phyloP scores from a whole-genome alignment of 1,140 invertebrate genomes.

The Phthorimaea operculella region DNA sequence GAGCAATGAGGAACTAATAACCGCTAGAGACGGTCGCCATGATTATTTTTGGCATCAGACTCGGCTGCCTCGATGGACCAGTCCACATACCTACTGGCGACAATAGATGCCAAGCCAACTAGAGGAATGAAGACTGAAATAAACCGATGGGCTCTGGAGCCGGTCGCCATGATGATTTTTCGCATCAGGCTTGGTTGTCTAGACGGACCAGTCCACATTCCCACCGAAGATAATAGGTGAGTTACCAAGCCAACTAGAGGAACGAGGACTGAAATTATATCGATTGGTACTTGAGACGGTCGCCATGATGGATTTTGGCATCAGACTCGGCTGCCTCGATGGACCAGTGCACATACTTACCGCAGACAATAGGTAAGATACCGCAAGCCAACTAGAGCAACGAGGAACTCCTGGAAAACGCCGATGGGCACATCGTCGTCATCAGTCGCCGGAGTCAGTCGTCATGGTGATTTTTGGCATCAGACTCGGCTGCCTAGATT shows the following conservation, averaged over 20 bases:
- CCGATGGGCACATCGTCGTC: conserved; percentile 54
- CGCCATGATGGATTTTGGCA: conserved; percentile 44
- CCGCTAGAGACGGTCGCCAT: conserved; percentile 47
- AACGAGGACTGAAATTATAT: no score
- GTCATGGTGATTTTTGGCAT: conserved; percentile 47
- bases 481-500: conserved; percentile 47
- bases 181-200: conserved; percentile 50
- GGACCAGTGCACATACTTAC: conserved; percentile 37
- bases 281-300: conserved; percentile 52
- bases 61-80: conserved; percentile 45
- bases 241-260: no score
- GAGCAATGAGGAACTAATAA: conserved; percentile 54
- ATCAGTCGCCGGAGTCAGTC: conserved; percentile 50
- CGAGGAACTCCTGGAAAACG: conserved; percentile 48
- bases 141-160: conserved; percentile 53
- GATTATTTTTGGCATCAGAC: conserved; percentile 42
- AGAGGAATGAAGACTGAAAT: conserved; percentile 54
- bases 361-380: conserved; percentile 47
- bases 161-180: conserved; percentile 42
- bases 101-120: conserved; percentile 42
- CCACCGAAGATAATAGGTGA: conserved; percentile 41
- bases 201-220: conserved; percentile 35
- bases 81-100: conserved; percentile 35
- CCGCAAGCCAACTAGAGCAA: no score
- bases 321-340: conserved; percentile 45